Conservation (phyloP, 64 coral and sea anemone species). For the Porites lutea region DNA sequence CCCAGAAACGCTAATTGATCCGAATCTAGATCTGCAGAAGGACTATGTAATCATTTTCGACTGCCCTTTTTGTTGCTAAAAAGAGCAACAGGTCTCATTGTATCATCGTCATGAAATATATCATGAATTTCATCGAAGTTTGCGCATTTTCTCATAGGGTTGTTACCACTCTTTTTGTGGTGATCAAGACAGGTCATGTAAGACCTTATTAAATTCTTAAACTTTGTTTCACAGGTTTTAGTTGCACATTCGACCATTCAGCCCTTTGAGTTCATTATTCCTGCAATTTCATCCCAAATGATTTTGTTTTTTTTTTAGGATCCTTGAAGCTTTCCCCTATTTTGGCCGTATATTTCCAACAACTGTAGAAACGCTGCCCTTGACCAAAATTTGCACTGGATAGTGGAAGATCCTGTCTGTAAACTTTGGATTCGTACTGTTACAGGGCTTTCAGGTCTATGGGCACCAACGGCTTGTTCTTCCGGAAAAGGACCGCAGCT, state of each 20-base stretch:
- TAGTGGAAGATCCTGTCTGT: background rate
- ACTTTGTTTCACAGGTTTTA: conserved; percentile 1
- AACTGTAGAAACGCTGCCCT: background rate
- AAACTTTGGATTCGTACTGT: no score
- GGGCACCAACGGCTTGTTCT: no score
- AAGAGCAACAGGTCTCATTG: conserved; percentile 2
- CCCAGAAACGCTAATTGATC: no score
- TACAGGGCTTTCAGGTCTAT: no score
- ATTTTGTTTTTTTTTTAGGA: conserved; percentile 9
- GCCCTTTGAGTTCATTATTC: background rate
- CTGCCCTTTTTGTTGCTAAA: background rate
- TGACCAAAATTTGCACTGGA: background rate
- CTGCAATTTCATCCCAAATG: background rate
- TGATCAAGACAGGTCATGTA: background rate
- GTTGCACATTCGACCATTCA: background rate
- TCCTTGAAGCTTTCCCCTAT: background rate
- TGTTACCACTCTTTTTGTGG: background rate
- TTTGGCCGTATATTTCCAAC: background rate
- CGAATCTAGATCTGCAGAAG: background rate
- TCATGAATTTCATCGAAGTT: conserved; percentile 11
- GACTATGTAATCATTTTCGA: background rate
- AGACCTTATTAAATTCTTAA: background rate
- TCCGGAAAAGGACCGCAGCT: no score
- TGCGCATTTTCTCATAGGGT: background rate
- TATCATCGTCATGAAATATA: background rate